phyloP scores from a whole-genome alignment of 2,113 vertebrate species.

The Manacus vitellinus region DNA sequence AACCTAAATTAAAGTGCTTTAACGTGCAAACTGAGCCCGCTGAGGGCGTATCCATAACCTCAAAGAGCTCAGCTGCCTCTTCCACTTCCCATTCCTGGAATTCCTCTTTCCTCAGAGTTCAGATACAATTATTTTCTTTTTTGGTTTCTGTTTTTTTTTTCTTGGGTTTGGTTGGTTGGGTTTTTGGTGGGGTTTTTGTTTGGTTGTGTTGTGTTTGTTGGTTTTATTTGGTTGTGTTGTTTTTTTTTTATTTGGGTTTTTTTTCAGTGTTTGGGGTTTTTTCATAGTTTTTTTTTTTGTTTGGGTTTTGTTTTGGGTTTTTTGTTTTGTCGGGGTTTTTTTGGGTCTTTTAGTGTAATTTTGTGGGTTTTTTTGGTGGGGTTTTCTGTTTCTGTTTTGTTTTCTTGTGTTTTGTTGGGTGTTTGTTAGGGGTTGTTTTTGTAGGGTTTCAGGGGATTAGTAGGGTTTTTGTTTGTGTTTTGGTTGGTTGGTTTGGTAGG shows the following conservation, averaged over 20 bases:
- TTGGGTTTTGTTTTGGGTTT: no score
- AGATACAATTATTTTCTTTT: neutral
- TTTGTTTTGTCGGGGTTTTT: neutral
- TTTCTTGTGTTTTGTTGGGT: no score
- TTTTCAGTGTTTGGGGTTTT: no score
- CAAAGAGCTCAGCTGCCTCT: neutral
- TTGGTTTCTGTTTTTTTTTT: rapidly evolving
- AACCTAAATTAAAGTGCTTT: neutral
- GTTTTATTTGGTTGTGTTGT: no score
- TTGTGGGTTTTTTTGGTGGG: rapidly evolving
- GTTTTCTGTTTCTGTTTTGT: neutral
- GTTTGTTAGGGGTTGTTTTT: no score
- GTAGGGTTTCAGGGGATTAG: no score
- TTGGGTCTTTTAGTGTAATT: no score
- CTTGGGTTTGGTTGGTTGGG: neutral
- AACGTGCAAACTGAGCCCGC: neutral
- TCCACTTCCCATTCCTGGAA: neutral
- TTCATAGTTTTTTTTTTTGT: no score
- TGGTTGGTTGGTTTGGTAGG: no score
- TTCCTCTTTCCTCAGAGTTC: neutral
- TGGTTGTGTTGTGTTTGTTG: neutral
- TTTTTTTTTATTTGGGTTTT: no score
- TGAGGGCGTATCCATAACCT: rapidly evolving
- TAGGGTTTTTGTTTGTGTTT: no score
- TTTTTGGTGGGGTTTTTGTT: neutral